These are phyloP conservation scores for Chondrosia reniformis DNA, from an alignment of 37 sponge, comb jelly and placozoan species.

Conservation along the genomic window DNA sequence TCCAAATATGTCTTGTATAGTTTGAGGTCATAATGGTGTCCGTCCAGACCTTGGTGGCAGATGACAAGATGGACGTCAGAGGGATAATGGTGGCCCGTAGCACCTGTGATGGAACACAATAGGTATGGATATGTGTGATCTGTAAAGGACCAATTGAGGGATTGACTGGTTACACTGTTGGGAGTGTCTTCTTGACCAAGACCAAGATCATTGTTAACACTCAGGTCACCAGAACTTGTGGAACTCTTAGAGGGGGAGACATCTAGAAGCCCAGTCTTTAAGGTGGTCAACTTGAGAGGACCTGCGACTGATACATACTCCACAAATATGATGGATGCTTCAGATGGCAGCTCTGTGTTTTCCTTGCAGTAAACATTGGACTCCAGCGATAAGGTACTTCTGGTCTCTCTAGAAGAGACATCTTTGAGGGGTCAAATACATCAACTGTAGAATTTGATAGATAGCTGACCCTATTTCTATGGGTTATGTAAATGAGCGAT, in stretches of 20 bases:
- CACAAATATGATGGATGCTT: slow-evolving; percentile 14
- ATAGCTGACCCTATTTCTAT: background rate
- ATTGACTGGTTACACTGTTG: background rate
- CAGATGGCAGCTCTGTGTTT: background rate
- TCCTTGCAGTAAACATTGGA: slow-evolving; percentile 1
- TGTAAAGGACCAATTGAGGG: slow-evolving; percentile 18
- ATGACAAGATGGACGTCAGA: slow-evolving; percentile 69
- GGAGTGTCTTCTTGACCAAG: background rate
- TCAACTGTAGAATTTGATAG: background rate
- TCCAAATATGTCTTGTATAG: slow-evolving; percentile 74
- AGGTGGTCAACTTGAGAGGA: no score
- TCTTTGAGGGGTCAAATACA: background rate
- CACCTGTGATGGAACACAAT: slow-evolving; percentile 22
- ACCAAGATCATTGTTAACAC: slow-evolving; percentile 28
- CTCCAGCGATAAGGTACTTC: background rate
- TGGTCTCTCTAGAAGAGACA: background rate
- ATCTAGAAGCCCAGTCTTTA: no score
- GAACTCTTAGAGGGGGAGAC: background rate
- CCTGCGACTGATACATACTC: no score
- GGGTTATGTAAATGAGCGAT: slow-evolving; percentile 5
- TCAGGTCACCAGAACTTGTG: slow-evolving; percentile 16
- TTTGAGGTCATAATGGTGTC: slow-evolving; percentile 81
- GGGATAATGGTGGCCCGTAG: background rate
- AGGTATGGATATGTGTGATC: slow-evolving; percentile 55
- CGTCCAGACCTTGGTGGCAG: slow-evolving; percentile 92